A percentile compares a stretch with the other conserved stretches of the same genome.
Evolutionary conservation across 2,888 invertebrate species (phyloP).

Genomic region (Saturnia pavonia): DNA sequence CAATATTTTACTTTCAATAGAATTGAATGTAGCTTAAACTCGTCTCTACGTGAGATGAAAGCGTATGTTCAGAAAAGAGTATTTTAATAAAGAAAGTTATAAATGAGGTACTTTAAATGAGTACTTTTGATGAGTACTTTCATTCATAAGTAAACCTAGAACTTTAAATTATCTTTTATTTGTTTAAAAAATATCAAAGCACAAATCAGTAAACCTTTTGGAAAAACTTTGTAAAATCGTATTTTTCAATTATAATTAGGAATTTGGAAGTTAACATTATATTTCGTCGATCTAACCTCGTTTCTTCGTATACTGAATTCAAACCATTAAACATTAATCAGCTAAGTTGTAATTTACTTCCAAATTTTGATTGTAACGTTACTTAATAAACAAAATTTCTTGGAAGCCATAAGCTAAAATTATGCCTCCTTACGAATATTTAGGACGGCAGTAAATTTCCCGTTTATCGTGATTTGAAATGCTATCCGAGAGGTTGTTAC

Average conservation of each 20-base stretch:
- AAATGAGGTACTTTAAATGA: neutral
- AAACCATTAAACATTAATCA: constrained; percentile 29
- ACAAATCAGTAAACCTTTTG: neutral
- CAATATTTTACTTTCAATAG: too few relatives aligned
- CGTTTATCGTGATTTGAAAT: constrained; percentile 72
- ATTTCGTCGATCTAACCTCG: neutral
- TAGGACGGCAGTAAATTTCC: constrained; percentile 65
- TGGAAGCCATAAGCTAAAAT: constrained; percentile 30
- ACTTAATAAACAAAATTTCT: constrained; percentile 29
- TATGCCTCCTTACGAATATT: constrained; percentile 47
- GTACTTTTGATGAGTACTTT: too few relatives aligned
- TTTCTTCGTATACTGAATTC: neutral
- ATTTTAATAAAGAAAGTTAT: neutral
- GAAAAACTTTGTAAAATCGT: neutral
- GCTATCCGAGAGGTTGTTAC: constrained; percentile 62
- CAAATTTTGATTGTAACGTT: constrained; percentile 35
- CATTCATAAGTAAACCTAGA: neutral
- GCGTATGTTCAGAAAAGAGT: neutral
- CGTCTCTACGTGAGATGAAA: neutral
- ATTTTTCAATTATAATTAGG: constrained; percentile 16
- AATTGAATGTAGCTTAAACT: too few relatives aligned
- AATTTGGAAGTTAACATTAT: neutral
- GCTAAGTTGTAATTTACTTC: constrained; percentile 33
- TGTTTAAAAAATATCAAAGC: neutral
- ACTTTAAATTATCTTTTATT: neutral